Conservation (phyloP, 2,113 vertebrate species). For the Sciurus niger region DNA sequence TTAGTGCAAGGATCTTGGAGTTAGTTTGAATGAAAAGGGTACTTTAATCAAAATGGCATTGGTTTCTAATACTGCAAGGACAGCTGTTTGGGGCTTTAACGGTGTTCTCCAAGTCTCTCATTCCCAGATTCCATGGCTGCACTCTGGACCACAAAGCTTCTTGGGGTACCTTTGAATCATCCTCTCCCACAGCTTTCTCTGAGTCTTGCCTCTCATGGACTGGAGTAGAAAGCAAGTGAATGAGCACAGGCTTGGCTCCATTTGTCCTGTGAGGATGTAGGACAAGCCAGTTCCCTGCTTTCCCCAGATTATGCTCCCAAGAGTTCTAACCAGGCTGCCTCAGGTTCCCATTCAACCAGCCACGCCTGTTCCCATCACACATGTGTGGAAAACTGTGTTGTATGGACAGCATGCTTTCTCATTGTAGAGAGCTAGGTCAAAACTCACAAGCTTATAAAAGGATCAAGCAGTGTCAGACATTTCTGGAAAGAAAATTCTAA, state of each 20-base stretch:
- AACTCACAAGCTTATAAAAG: not conserved
- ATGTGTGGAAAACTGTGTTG: fast-evolving
- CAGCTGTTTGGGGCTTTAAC: not conserved
- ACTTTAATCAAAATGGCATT: not conserved
- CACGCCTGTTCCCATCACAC: not conserved
- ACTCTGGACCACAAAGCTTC: not conserved
- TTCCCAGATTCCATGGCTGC: not conserved
- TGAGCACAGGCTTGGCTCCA: not conserved
- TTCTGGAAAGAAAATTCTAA: not conserved
- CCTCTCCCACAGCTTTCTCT: fast-evolving
- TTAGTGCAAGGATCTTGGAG: not conserved
- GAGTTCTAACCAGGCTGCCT: not conserved
- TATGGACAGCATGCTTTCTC: not conserved
- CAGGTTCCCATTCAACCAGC: no score
- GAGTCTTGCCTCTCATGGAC: fast-evolving
- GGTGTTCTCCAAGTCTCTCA: not conserved
- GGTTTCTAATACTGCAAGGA: not conserved
- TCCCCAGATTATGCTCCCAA: not conserved
- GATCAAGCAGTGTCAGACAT: not conserved
- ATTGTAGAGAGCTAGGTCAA: not conserved
- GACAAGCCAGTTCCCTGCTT: not conserved
- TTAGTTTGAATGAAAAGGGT: not conserved
- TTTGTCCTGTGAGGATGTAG: not conserved
- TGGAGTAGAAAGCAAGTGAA: not conserved
- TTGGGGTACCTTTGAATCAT: fast-evolving